phyloP scores from a whole-genome alignment of 64 coral and sea anemone genomes.

The Porites lutea region DNA sequence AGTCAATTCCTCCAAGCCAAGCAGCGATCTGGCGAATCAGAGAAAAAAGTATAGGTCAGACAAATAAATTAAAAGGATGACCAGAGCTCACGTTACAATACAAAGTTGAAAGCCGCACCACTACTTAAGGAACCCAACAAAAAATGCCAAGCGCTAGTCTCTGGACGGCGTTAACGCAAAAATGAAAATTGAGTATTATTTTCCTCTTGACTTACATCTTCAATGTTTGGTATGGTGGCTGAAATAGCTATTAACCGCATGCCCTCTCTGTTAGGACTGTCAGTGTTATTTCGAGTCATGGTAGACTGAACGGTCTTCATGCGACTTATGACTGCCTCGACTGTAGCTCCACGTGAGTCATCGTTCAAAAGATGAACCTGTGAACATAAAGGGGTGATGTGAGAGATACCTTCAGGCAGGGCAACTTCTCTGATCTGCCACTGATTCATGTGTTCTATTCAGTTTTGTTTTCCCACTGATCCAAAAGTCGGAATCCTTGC shows the following conservation, averaged over 20 bases:
- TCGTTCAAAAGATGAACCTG: slow-evolving; percentile 97
- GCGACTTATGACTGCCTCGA: slow-evolving; percentile 96
- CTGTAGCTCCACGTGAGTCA: slow-evolving; percentile 87
- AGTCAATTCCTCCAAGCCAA: slow-evolving; percentile 89
- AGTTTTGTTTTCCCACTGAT: too few species aligned
- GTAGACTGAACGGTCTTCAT: slow-evolving; percentile 99
- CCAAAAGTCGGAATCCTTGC: too few species aligned
- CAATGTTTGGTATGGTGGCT: slow-evolving; percentile 93
- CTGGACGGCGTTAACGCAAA: too few species aligned
- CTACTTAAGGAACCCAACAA: too few species aligned
- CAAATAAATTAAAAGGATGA: neutral
- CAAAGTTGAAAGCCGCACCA: too few species aligned
- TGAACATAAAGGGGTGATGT: neutral
- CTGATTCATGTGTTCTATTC: too few species aligned
- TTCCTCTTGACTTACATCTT: slow-evolving; percentile 82
- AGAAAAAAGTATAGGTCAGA: neutral
- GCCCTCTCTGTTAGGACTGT: slow-evolving; percentile 26
- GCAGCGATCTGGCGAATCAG: slow-evolving; percentile 68
- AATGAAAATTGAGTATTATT: too few species aligned
- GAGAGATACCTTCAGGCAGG: too few species aligned
- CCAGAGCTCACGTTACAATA: too few species aligned
- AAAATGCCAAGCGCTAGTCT: too few species aligned
- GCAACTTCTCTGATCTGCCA: too few species aligned
- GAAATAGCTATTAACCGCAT: slow-evolving; percentile 96
- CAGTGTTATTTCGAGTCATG: slow-evolving; percentile 58